Base-by-base conservation (phyloP, 1,140 invertebrate species). In the Mactra quadrangularis region DNA sequence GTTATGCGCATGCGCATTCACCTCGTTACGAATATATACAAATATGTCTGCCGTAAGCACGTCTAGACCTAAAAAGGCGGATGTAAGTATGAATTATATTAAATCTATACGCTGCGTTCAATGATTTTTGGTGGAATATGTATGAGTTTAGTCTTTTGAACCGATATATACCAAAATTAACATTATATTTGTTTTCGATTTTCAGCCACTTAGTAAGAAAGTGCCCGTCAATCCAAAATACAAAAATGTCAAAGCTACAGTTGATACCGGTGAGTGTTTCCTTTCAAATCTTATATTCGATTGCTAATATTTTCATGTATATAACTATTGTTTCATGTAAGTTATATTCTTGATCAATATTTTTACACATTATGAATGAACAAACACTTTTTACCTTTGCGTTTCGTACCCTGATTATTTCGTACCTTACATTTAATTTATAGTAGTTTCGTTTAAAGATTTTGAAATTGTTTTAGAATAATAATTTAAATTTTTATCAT, bases 161-260 rank as follows among this genome's bases (percentile, higher is more conserved):
- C 1, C 17, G 19, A 59, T 13, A 19, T 19, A 13, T 13, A 9
- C 11, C 7, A 9, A 19, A 15, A 19, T 15, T 59, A 19, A 19
- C 11, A 59, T 9, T 11, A 59, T 13, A 15, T 11, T 15, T n/a
- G n/a, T n/a, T n/a, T n/a, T n/a, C n/a, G n/a, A 13, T 57, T 88
- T 91, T 52, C 84, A 92, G 92, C 86, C 87, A 13, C 38, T 93
- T 85, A 78, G 88, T 22, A 92, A 91, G 83, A 89, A 89, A 84
- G 86, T 92, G 11, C 92, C 91, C 53, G 87, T 87, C 81, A 93
- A 93, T 85, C 92, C 92, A 9, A 92, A 92, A 87, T 93, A 93
- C 85, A 90, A 90, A 85, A 85, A 93, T 90, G 88, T 93, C 27
- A 82, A 88, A 85, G 41, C 91, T 11, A 91, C 90, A 19, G 83